Conservation (phyloP, 2,113 vertebrate species). For the Gallinago media region DNA sequence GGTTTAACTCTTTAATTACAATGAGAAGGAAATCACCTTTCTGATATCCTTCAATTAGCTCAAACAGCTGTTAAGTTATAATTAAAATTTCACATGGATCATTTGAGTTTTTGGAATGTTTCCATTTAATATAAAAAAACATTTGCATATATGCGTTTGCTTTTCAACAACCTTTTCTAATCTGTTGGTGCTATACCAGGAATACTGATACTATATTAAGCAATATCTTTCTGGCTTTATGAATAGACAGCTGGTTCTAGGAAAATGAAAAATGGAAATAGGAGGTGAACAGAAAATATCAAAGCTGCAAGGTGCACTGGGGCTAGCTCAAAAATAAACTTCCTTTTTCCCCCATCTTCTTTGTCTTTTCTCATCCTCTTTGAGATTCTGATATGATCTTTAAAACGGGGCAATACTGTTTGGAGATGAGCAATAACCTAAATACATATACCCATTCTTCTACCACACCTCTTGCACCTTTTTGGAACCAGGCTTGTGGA, state of each 20-base stretch:
- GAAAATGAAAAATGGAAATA: constrained; percentile 55
- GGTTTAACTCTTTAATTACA: constrained; percentile 85
- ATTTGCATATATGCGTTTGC: constrained; percentile 75
- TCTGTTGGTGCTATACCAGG: constrained; percentile 51
- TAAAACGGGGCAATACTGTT: background rate
- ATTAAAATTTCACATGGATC: constrained; percentile 85
- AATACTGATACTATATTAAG: constrained; percentile 65
- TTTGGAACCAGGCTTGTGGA: background rate
- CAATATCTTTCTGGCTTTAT: constrained; percentile 51
- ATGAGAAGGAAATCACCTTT: constrained; percentile 80
- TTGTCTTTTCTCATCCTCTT: background rate
- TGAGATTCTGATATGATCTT: background rate
- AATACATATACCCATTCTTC: background rate
- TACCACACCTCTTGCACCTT: background rate
- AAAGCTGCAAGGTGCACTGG: constrained; percentile 19
- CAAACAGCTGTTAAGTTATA: constrained; percentile 85
- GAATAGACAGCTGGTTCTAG: constrained; percentile 53
- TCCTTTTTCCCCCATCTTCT: background rate
- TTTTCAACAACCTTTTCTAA: constrained; percentile 75
- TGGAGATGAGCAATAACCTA: background rate
- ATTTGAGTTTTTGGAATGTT: constrained; percentile 82
- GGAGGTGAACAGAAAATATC: constrained; percentile 34
- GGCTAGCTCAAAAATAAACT: constrained; percentile 50
- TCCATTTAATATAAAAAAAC: constrained; percentile 84
- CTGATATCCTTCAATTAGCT: constrained; percentile 81